Percentiles rank a stretch among this genome's conserved stretches.
Conservation (phyloP, 1,140 invertebrate species). For the Parasteatoda tepidariorum region DNA sequence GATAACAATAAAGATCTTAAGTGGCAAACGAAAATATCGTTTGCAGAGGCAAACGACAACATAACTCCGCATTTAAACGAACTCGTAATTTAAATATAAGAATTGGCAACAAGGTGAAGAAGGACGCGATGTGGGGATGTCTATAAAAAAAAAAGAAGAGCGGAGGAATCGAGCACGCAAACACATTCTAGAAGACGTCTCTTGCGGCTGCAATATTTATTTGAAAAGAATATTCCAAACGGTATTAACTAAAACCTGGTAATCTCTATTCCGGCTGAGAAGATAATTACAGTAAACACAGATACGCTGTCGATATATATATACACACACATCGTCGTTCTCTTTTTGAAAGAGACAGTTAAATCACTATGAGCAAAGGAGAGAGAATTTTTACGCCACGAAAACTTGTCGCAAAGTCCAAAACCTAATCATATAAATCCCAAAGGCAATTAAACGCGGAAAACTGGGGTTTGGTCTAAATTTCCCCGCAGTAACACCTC, state of each 20-base stretch:
- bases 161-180: neutral
- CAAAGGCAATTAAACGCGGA: slow-evolving; percentile 58
- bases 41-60: slow-evolving; percentile 3
- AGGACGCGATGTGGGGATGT: neutral
- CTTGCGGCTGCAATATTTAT: slow-evolving; percentile 53
- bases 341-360: slow-evolving; percentile 40
- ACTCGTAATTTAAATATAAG: slow-evolving; percentile 10
- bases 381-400: slow-evolving; percentile 50
- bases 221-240: slow-evolving; percentile 48
- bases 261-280: slow-evolving; percentile 45
- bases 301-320: neutral
- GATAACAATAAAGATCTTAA: neutral
- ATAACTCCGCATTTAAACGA: neutral
- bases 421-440: slow-evolving; percentile 60
- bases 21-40: neutral
- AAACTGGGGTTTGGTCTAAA: slow-evolving; percentile 60
- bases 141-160: neutral
- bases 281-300: slow-evolving; percentile 59
- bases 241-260: slow-evolving; percentile 51
- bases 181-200: neutral
- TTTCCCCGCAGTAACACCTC: slow-evolving; percentile 53
- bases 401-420: slow-evolving; percentile 57
- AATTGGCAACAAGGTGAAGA: neutral
- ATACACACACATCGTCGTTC: neutral
- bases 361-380: slow-evolving; percentile 10